Percentiles rank a stretch among this genome's conserved stretches.
phyloP scores from a whole-genome alignment of 2,113 vertebrate genomes.

The Cettia cetti region DNA sequence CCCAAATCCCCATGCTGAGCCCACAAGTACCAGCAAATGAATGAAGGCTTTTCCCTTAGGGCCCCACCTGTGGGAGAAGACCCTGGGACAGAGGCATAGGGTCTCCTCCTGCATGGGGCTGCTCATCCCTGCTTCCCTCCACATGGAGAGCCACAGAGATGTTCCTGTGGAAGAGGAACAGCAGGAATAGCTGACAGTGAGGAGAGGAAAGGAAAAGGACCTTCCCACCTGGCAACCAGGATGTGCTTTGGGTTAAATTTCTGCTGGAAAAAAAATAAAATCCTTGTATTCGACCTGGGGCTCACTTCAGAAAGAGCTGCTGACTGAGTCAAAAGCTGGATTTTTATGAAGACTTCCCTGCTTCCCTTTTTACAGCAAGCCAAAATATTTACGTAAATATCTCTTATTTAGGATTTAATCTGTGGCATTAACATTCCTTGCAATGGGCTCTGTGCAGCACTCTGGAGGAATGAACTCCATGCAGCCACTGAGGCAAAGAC shows the following conservation, averaged over 20 bases:
- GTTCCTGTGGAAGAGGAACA: neutral
- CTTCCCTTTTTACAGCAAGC: neutral
- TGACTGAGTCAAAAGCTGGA: neutral
- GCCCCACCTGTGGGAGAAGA: neutral
- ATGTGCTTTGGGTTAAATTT: neutral
- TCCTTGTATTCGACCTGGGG: neutral
- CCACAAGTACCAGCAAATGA: neutral
- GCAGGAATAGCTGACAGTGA: neutral
- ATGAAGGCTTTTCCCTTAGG: neutral
- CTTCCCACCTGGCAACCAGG: neutral
- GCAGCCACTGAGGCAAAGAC: neutral
- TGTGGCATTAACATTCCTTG: constrained; percentile 73
- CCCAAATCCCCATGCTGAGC: neutral
- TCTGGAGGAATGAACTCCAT: neutral
- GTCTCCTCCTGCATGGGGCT: neutral
- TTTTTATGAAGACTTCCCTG: neutral
- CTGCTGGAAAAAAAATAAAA: neutral
- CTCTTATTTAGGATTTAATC: constrained; percentile 54
- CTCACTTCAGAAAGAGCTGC: neutral
- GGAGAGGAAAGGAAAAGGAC: neutral
- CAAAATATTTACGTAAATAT: constrained; percentile 42
- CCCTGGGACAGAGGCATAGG: neutral
- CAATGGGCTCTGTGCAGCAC: neutral
- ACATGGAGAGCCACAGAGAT: neutral
- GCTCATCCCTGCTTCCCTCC: neutral